Evolutionary conservation across 2,113 vertebrate species (phyloP).

Genomic region (Hymenochirus boettgeri): DNA sequence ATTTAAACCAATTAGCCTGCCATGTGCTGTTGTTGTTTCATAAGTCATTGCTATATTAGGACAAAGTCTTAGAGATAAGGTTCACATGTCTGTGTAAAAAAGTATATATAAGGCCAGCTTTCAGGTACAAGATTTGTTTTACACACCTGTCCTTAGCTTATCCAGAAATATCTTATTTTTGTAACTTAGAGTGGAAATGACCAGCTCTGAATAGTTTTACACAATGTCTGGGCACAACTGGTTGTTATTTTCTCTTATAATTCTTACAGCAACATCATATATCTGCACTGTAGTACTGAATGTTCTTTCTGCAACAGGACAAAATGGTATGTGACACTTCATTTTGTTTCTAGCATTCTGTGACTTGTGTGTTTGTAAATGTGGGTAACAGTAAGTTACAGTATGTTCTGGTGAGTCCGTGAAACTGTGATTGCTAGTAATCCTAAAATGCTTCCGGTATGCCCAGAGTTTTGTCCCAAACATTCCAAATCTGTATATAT

Average conservation of each 20-base stretch:
- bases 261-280: constrained; percentile 15
- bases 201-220: not conserved
- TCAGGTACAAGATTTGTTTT: not conserved
- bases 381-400: no score
- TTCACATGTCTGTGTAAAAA: not conserved
- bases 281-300: constrained; percentile 22
- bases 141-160: not conserved
- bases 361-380: no score
- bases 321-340: constrained; percentile 10
- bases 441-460: no score
- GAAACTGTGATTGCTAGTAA: no score
- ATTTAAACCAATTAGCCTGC: no score
- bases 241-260: constrained; percentile 4
- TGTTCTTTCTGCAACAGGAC: constrained; percentile 3
- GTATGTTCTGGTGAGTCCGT: no score
- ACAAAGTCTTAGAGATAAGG: constrained; percentile 37
- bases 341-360: no score
- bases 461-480: no score
- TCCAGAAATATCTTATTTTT: not conserved
- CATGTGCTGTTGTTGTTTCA: constrained; percentile 14
- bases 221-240: constrained; percentile 22
- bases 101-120: not conserved
- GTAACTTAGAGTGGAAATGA: not conserved
- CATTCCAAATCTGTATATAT: no score
- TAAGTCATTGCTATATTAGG: constrained; percentile 28